Conservation (phyloP, 1,140 invertebrate species). For the Lasaia peninsularis region DNA sequence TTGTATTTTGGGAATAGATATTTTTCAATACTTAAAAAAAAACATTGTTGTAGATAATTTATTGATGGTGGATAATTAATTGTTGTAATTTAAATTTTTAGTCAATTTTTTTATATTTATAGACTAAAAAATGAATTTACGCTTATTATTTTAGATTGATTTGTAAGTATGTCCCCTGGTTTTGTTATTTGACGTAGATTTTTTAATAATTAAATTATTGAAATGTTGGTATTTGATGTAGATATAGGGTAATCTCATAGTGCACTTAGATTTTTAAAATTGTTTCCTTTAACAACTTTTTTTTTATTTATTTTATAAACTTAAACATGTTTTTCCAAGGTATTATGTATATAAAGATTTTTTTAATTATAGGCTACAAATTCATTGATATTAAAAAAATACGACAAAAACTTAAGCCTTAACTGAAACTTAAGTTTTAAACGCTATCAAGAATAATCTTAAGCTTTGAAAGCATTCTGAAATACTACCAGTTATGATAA, state of each 20-base stretch:
- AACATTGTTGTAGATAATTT: constrained; percentile 13
- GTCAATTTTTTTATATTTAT: constrained; percentile 17
- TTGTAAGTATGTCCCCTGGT: constrained; percentile 5
- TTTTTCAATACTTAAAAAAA: constrained; percentile 18
- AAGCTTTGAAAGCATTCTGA: too few relatives aligned
- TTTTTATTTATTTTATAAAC: neutral
- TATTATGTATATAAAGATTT: too few relatives aligned
- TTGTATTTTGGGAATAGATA: constrained; percentile 16
- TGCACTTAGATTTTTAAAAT: constrained; percentile 13
- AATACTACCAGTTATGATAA: too few relatives aligned
- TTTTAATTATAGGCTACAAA: too few relatives aligned
- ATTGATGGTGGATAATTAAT: constrained; percentile 12
- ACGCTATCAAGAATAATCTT: too few relatives aligned
- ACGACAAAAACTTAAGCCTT: too few relatives aligned
- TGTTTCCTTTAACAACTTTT: constrained; percentile 7
- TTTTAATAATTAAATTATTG: constrained; percentile 1
- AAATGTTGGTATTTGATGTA: neutral
- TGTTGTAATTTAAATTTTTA: constrained; percentile 17
- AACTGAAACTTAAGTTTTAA: too few relatives aligned
- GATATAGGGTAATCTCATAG: constrained; percentile 6
- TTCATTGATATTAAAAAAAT: too few relatives aligned
- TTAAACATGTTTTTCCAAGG: too few relatives aligned
- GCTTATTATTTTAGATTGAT: constrained; percentile 17
- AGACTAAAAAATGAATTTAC: constrained; percentile 19
- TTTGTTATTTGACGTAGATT: neutral